These are phyloP conservation scores for Pectinophora gossypiella DNA, from an alignment of 1,140 invertebrate genomes.

Conservation along the genomic window DNA sequence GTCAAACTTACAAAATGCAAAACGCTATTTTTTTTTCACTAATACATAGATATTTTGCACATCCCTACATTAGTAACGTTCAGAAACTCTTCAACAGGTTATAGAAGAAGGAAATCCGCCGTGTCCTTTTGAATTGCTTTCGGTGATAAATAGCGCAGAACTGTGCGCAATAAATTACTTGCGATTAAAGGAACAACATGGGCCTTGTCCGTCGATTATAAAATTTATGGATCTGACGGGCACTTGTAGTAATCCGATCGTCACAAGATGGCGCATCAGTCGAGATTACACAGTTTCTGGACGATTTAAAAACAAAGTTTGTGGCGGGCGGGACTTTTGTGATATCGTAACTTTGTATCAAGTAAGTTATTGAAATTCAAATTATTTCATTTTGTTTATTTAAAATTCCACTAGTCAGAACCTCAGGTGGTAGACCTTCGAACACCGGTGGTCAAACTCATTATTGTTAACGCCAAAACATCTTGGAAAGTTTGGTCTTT, in stretches of 20 bases:
- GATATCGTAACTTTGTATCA: constrained; percentile 30
- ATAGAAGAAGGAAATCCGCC: constrained; percentile 33
- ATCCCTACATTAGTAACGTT: not conserved
- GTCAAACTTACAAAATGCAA: no score
- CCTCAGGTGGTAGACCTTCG: no score
- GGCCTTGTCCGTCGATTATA: constrained; percentile 22
- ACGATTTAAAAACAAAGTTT: constrained; percentile 21
- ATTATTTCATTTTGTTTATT: no score
- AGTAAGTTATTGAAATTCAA: constrained; percentile 15
- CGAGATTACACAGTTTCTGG: constrained; percentile 21
- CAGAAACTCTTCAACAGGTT: constrained; percentile 17
- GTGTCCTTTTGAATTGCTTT: constrained; percentile 41
- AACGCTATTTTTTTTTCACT: not conserved
- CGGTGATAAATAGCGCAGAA: constrained; percentile 14
- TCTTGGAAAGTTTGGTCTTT: no score
- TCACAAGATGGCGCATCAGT: constrained; percentile 31
- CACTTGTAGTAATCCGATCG: constrained; percentile 34
- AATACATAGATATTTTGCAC: not conserved
- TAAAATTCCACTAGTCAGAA: no score
- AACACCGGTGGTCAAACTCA: no score
- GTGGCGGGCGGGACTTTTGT: constrained; percentile 34
- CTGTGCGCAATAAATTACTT: constrained; percentile 27
- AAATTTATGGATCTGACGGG: constrained; percentile 21
- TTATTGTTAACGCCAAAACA: no score
- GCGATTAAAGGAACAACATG: constrained; percentile 7